Evolutionary conservation across 2,113 vertebrate species (phyloP).

Genomic region (Bolborhynchus lineola): DNA sequence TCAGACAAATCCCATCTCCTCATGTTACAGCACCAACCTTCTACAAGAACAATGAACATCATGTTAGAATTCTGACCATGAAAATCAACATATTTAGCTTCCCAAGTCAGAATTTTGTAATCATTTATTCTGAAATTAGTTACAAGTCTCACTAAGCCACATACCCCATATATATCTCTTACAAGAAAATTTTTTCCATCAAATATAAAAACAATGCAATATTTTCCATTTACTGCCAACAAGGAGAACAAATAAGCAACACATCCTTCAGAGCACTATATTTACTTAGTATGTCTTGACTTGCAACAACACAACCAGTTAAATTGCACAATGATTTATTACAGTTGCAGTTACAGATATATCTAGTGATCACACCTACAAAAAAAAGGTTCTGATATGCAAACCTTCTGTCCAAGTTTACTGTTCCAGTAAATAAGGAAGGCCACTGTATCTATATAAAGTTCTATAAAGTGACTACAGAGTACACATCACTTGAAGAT

Average conservation of each 20-base stretch:
- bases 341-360: not conserved
- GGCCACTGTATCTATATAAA: not conserved
- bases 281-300: not conserved
- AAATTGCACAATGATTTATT: not conserved
- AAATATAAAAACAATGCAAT: not conserved
- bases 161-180: not conserved
- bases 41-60: not conserved
- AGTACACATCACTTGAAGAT: not conserved
- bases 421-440: not conserved
- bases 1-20: not conserved
- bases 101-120: not conserved
- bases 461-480: not conserved
- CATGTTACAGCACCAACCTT: not conserved
- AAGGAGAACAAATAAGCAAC: not conserved
- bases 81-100: not conserved
- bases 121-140: slow-evolving; percentile 17
- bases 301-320: not conserved
- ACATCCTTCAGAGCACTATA: not conserved
- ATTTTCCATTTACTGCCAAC: slow-evolving; percentile 34
- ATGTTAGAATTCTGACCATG: not conserved
- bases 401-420: not conserved
- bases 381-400: not conserved
- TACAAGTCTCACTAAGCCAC: not conserved
- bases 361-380: not conserved
- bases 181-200: not conserved